Conservation (phyloP, 2,797 vertebrate species). For the Morelia viridis region DNA sequence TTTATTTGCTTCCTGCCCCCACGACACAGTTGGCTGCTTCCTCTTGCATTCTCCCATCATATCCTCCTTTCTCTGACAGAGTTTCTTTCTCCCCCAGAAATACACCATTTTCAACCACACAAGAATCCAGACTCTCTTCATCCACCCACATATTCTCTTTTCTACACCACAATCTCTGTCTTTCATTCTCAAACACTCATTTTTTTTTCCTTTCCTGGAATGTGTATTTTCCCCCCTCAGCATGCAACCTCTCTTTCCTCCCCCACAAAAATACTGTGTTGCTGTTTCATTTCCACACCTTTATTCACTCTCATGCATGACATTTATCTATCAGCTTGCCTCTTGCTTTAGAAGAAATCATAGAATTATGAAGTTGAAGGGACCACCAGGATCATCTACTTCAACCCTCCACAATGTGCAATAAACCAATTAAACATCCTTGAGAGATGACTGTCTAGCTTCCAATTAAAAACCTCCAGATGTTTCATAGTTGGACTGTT, state of each 20-base stretch:
- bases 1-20: background rate
- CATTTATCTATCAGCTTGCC: background rate
- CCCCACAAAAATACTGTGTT: background rate
- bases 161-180: background rate
- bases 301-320: background rate
- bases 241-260: background rate
- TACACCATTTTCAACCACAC: background rate
- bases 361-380: background rate
- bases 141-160: background rate
- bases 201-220: background rate
- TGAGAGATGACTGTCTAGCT: no score
- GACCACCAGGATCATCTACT: background rate
- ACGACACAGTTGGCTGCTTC: background rate
- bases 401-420: background rate
- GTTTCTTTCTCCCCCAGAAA: background rate
- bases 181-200: background rate
- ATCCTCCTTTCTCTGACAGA: background rate
- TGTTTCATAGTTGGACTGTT: background rate
- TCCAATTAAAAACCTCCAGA: background rate
- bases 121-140: background rate
- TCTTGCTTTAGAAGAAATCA: background rate
- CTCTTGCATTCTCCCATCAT: background rate
- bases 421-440: background rate
- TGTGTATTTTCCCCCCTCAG: background rate
- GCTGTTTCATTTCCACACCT: background rate